Conservation (phyloP, 2,888 invertebrate genomes). For the Therioaphis trifolii region DNA sequence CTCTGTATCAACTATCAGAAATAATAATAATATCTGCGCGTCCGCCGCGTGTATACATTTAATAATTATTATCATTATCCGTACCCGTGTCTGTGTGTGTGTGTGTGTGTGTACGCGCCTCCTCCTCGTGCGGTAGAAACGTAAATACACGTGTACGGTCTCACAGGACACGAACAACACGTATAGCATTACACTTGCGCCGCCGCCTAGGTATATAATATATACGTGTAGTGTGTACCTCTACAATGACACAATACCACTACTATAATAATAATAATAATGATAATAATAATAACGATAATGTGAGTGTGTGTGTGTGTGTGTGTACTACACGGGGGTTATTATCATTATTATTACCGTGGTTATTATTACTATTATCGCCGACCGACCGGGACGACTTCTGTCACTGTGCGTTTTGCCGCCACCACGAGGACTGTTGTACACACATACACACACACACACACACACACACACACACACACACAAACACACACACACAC, state of each 20-base stretch:
- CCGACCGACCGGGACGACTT: slow-evolving; percentile 38
- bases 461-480: no score
- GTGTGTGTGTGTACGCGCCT: slow-evolving; percentile 1
- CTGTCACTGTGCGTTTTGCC: slow-evolving; percentile 23
- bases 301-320: no score
- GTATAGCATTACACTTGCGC: background rate
- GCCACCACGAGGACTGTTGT: background rate
- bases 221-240: no score
- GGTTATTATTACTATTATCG: slow-evolving; percentile 6
- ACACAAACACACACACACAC: no score
- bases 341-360: background rate
- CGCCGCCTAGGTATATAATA: no score
- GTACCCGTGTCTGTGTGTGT: slow-evolving; percentile 1
- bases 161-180: background rate
- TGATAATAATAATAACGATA: no score
- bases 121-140: background rate
- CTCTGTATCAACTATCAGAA: no score
- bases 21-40: background rate
- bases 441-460: no score
- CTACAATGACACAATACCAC: no score
- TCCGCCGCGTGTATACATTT: background rate
- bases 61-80: slow-evolving; percentile 36
- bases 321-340: background rate
- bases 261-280: no score
- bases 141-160: background rate